phyloP scores from a whole-genome alignment of 1,140 invertebrate species.

The Drosophila pallidifrons region DNA sequence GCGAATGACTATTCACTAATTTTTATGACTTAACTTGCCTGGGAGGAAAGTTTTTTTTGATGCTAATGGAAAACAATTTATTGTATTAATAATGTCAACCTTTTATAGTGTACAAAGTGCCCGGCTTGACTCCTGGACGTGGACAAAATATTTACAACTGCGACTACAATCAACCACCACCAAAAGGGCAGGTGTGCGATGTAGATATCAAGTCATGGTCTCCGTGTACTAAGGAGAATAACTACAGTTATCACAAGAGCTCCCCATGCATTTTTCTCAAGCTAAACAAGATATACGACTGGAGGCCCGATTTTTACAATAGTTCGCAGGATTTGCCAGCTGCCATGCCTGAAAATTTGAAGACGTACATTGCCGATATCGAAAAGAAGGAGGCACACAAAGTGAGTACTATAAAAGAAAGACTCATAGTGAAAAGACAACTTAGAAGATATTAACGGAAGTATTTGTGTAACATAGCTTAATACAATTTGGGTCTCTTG shows the following conservation, averaged over 20 bases:
- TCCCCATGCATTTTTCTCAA: conserved; percentile 94
- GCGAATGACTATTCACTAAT: too few species aligned
- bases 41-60: too few species aligned
- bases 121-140: conserved; percentile 88
- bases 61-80: not conserved
- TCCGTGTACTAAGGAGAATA: conserved; percentile 89
- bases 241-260: conserved; percentile 91
- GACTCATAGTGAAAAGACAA: not conserved
- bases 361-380: conserved; percentile 75
- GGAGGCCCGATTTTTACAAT: conserved; percentile 90
- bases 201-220: conserved; percentile 88
- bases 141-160: conserved; percentile 90
- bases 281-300: conserved; percentile 92
- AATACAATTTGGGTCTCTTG: conserved; percentile 95
- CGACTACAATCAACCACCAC: conserved; percentile 87
- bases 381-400: conserved; percentile 68
- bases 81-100: not conserved
- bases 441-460: not conserved
- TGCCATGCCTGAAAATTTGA: conserved; percentile 89
- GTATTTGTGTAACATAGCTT: conserved; percentile 83
- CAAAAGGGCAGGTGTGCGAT: conserved; percentile 89
- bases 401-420: conserved; percentile 28
- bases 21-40: too few species aligned
- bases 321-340: conserved; percentile 87
- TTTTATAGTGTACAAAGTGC: conserved; percentile 88